These are phyloP conservation scores for Serinus canaria DNA, from an alignment of 2,113 vertebrate genomes.

Conservation along the genomic window DNA sequence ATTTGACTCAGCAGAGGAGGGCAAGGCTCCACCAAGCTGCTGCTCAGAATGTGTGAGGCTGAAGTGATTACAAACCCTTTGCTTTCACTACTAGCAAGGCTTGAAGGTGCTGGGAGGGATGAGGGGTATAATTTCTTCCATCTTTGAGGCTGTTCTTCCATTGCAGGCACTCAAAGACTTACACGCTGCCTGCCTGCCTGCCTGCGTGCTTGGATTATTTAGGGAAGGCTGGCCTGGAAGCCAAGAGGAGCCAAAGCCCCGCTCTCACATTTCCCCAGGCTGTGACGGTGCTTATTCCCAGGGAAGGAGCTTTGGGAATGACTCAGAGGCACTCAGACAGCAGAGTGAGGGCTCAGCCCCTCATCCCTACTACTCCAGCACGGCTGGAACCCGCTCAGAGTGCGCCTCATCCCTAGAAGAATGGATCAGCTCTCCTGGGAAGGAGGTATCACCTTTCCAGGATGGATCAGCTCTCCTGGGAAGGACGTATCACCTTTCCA, in stretches of 20 bases:
- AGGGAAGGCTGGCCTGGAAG: neutral
- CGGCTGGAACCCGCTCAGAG: neutral
- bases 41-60: neutral
- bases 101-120: neutral
- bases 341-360: neutral
- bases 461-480: neutral
- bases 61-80: neutral
- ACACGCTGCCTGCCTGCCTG: neutral
- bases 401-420: neutral
- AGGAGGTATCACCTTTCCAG: neutral
- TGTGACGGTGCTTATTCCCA: rapidly evolving
- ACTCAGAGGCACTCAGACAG: neutral
- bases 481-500: neutral
- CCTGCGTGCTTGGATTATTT: neutral
- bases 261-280: neutral
- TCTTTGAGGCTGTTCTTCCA: neutral
- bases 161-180: neutral
- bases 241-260: neutral
- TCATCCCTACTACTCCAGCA: rapidly evolving
- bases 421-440: neutral
- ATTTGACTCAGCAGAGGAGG: neutral
- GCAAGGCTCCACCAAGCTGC: neutral
- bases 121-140: neutral
- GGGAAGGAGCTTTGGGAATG: neutral
- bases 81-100: neutral